These are phyloP conservation scores for Tenualosa ilisha DNA, from an alignment of 2,797 vertebrate species.

Conservation along the genomic window DNA sequence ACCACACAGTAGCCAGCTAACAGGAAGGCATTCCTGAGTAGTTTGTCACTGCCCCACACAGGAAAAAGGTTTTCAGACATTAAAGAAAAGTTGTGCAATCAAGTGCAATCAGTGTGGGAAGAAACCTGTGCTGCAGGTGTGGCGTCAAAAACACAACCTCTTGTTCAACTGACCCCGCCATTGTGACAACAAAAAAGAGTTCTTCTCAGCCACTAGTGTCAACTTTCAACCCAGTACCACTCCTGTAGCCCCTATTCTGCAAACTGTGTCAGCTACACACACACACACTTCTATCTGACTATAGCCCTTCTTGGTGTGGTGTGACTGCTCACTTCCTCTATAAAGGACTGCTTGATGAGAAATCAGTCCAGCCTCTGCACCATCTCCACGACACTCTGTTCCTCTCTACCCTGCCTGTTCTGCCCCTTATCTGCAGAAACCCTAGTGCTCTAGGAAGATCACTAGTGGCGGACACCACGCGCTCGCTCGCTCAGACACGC, in stretches of 20 bases:
- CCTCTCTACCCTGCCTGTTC: no score
- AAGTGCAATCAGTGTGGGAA: background rate
- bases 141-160: background rate
- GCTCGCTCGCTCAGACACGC: background rate
- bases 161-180: background rate
- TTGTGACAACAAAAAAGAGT: background rate
- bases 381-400: no score
- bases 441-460: no score
- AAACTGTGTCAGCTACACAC: background rate
- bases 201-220: background rate
- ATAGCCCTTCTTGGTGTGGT: background rate
- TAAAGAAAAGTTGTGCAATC: constrained; percentile 1
- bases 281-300: background rate
- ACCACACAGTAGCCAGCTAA: background rate
- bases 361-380: background rate
- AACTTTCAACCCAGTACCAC: background rate
- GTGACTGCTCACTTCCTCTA: background rate
- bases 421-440: no score
- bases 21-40: constrained; percentile 7
- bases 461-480: background rate
- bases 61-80: constrained; percentile 12
- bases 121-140: background rate
- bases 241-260: background rate
- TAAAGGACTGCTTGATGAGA: background rate
- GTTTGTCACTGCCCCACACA: background rate